phyloP scores from a whole-genome alignment of 2,888 invertebrate genomes.

The Pseudococcus jackbeardsleyi region DNA sequence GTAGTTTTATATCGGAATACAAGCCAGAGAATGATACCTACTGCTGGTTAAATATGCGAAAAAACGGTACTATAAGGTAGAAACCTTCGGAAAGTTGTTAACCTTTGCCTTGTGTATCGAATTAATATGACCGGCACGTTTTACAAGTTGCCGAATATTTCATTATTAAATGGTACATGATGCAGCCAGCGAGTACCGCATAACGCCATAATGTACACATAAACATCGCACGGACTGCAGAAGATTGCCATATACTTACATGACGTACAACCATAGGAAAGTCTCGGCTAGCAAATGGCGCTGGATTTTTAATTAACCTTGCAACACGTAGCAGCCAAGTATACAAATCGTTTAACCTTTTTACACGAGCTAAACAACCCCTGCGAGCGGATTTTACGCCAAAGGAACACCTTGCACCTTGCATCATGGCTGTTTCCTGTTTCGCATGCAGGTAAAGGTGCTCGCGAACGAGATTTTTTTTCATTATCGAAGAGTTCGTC shows the following conservation, averaged over 20 bases:
- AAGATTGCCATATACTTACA: not conserved
- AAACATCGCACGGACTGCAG: not conserved
- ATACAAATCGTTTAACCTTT: conserved; percentile 49
- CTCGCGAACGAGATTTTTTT: conserved; percentile 37
- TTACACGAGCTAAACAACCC: conserved; percentile 37
- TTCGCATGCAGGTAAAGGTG: not conserved
- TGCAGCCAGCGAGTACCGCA: not conserved
- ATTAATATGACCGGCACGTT: conserved; percentile 54
- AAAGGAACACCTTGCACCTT: conserved; percentile 32
- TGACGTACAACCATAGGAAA: not conserved
- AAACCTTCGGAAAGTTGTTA: conserved; percentile 47
- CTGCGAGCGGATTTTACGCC: conserved; percentile 21
- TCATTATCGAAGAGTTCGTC: not conserved
- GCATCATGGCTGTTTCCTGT: conserved; percentile 38
- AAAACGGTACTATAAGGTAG: not conserved
- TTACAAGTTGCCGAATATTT: conserved; percentile 50
- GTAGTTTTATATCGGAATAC: not conserved
- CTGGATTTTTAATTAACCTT: conserved; percentile 32
- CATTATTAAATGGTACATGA: not conserved
- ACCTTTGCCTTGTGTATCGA: conserved; percentile 43
- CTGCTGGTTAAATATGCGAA: not conserved
- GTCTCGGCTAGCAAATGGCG: conserved; percentile 16
- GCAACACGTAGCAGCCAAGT: not conserved
- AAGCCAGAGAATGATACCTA: not conserved
- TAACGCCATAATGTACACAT: conserved; percentile 21